phyloP scores from a whole-genome alignment of 2,113 vertebrate species.

The Pionites leucogaster region DNA sequence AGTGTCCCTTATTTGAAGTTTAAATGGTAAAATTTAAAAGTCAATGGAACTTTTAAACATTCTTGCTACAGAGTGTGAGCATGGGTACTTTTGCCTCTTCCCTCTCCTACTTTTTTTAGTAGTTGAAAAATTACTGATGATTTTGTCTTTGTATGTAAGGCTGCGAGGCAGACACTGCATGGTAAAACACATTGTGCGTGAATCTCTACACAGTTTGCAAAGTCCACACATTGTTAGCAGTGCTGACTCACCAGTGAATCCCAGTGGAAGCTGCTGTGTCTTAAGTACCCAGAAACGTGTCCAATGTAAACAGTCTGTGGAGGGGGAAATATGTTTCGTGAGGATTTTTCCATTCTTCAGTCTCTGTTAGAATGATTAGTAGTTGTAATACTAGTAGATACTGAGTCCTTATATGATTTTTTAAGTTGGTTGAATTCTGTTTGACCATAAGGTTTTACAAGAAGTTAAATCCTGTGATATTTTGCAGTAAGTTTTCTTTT shows the following conservation, averaged over 20 bases:
- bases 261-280: neutral
- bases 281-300: neutral
- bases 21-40: neutral
- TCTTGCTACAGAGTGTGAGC: neutral
- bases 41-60: neutral
- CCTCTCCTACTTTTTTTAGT: neutral
- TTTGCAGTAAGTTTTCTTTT: neutral
- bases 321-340: neutral
- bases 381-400: neutral
- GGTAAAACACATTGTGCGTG: neutral
- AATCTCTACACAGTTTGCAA: neutral
- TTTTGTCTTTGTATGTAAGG: neutral
- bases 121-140: neutral
- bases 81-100: neutral
- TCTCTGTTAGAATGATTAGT: neutral
- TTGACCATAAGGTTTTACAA: neutral
- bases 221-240: neutral
- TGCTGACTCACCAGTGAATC: neutral
- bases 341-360: neutral
- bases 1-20: neutral
- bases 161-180: neutral
- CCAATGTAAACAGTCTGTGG: neutral
- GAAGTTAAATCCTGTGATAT: neutral
- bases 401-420: neutral
- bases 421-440: neutral